Percentiles rank a stretch among this genome's conserved stretches.
Conservation (phyloP, 2,888 invertebrate genomes). For the Meloe dianella region DNA sequence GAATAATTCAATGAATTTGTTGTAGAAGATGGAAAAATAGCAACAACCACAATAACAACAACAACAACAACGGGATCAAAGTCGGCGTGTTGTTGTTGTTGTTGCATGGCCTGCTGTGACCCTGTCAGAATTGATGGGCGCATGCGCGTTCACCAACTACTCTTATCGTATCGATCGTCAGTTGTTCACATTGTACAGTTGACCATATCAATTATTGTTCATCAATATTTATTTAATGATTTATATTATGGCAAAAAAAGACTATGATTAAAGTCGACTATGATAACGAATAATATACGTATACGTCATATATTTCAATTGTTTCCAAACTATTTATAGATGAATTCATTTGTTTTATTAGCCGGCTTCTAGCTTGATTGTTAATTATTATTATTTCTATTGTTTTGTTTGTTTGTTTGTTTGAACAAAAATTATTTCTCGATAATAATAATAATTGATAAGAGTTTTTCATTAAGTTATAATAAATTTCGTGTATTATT, state of each 20-base stretch:
- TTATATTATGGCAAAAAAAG: no score
- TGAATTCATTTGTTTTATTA: neutral
- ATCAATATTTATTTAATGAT: no score
- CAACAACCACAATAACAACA: neutral
- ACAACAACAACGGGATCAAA: constrained; percentile 1
- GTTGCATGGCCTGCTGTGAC: constrained; percentile 50
- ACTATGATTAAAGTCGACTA: neutral
- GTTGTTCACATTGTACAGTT: constrained; percentile 37
- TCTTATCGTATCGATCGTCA: constrained; percentile 50
- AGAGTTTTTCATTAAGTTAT: neutral
- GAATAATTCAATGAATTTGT: no score
- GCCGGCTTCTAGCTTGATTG: neutral
- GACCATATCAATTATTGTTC: constrained; percentile 35
- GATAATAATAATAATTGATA: neutral
- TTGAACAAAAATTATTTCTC: neutral
- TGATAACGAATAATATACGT: neutral
- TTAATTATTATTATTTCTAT: neutral
- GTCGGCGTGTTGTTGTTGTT: neutral
- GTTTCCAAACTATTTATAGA: neutral
- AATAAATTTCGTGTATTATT: no score
- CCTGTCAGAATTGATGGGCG: constrained; percentile 43
- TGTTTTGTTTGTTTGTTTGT: neutral
- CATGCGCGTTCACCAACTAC: constrained; percentile 39
- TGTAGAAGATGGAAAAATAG: no score
- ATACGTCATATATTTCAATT: neutral